Base-by-base conservation (phyloP, 35 echinoderm and acorn worm genomes). In the Heliocidaris erythrogramma region DNA sequence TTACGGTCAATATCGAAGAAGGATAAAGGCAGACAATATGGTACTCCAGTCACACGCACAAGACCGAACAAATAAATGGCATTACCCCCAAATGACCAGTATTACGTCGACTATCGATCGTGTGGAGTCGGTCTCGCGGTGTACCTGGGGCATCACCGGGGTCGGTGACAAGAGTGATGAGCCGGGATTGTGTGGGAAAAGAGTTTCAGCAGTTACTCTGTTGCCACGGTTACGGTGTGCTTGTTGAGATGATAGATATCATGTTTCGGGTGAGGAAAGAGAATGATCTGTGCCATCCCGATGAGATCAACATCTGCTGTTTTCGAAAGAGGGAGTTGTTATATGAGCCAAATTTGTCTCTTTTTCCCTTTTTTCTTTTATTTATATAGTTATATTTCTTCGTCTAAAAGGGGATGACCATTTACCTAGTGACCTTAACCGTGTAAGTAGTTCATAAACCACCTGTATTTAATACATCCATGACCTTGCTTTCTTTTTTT, bases 191-290 rank as follows among this genome's bases (percentile, higher is more conserved):
- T 78, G 65, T 78, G 65, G 65, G 65, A 78, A 78, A 78, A 78
- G 65, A 78, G 65, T 78, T 78, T 78, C 65, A 78, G 65, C 21
- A 78, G 65, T 78, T 78, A 78, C 65, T 78, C 65, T 78, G 65
- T 78, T 78, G 65, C 65, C 27, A n/a, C n/a, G 65, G 65, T 78
- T n/a, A 78, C 21, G 27, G 65, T 78, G 65, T 78, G n/a, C 65
- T 78, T 78, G 65, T 78, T 78, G 65, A n/a, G 65, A 78, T 78
- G 65, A n/a, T 27, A 78, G 21, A 78, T 78, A 21, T 78, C 65
- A 27, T 78, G 65, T 78, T 78, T 78, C 65, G 65, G 27, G 65
- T 21, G 65, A 78, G 27, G 65, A 78, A 78, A 78, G 65, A 24
- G 65, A n/a, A n/a, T 78, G 65, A 78, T 78, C 65, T 24, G 65